Percentiles rank a stretch among this genome's conserved stretches.
Conservation (phyloP, 2,113 vertebrate species). For the Megaceryle torquata region DNA sequence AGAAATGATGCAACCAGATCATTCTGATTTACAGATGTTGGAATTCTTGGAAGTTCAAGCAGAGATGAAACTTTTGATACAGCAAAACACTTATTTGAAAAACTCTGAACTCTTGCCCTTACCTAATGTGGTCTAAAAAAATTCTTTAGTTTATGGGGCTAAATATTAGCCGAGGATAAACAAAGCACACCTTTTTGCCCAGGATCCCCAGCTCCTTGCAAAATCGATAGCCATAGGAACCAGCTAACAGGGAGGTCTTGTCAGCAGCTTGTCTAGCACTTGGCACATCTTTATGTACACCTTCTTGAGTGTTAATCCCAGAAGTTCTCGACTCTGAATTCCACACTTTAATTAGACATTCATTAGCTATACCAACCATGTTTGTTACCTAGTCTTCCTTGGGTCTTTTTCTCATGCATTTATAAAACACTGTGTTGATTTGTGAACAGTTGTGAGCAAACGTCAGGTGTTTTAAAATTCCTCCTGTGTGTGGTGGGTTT, state of each 20-base stretch:
- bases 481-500: not conserved
- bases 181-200: not conserved
- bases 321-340: not conserved
- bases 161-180: not conserved
- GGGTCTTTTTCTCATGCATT: not conserved
- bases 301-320: not conserved
- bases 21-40: not conserved
- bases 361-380: not conserved
- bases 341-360: not conserved
- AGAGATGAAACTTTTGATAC: not conserved
- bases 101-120: not conserved
- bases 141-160: not conserved
- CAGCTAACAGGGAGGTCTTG: not conserved
- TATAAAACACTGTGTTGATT: not conserved
- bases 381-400: not conserved
- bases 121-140: not conserved
- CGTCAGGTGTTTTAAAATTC: not conserved
- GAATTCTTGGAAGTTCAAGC: not conserved
- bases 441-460: not conserved
- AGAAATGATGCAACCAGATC: not conserved
- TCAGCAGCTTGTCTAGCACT: not conserved
- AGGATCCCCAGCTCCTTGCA: not conserved
- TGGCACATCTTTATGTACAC: not conserved
- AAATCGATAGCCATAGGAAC: not conserved
- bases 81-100: not conserved